Base-by-base conservation (phyloP, 2,797 vertebrate genomes). In the Nothura maculosa region DNA sequence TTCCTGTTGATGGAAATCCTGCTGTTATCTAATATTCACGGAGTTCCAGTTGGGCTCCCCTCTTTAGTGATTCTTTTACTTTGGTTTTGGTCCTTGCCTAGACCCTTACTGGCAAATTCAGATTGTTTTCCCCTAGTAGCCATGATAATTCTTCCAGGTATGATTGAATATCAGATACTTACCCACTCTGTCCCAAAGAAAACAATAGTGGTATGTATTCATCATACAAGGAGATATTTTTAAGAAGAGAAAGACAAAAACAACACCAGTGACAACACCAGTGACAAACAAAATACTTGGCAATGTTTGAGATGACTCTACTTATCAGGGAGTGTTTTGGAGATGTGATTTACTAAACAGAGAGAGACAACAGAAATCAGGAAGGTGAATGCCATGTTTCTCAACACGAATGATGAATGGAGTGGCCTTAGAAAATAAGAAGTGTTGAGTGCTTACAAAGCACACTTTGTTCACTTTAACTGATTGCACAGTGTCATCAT, bases 371-470 rank as follows among this genome's bases (percentile, higher is more conserved):
- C 11, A 90, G 52, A 81, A 90, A 30, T 72, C 62, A 68, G 55
- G 54, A 86, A 82, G 60, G 16, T 16, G 40, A 94, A 48, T 68
- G 40, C 27, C 38, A 4, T 74, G 36, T 90, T 95, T 86, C 85
- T 84, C 36, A 73, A 54, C n/a, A 86, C 68, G 78, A 88, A 85
- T 68, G 85, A 67, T 4, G 10, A 85, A 79, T 48, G 50, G 75
- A 62, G 8, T 1, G 8, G 22, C 12, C 19, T 94, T 38, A 86
- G 89, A 64, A 93, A 91, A 66, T 1, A 24, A 32, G 42, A 94
- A 92, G 64, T 81, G 61, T 85, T 94, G 87, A 86, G 77, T 92
- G 66, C 89, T 81, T 91, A 72, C n/a, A 87, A 73, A 92, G 79
- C 73, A 92, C 50, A 58, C 73, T 92, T 85, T 0, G 0, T 91